Base-by-base conservation (phyloP, 2,888 invertebrate species). In the Drosophila kokeensis region DNA sequence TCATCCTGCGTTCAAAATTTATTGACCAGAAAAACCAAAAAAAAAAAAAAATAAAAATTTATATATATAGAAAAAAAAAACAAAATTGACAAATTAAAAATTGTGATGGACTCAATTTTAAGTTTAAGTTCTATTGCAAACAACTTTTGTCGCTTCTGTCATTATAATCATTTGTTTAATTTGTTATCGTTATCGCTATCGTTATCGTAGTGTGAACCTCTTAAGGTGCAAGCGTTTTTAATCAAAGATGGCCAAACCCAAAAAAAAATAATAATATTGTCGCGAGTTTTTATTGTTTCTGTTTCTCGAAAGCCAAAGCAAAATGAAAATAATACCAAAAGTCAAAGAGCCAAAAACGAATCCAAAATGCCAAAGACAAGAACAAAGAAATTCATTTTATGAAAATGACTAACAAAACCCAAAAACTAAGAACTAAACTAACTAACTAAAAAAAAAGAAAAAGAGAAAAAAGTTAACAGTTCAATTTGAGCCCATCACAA, bases 171-270 rank as follows among this genome's bases (percentile, higher is more conserved):
- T 36, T 69, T 74, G 30, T 48, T 69, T 63, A 62, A 29, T 53
- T 75, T 78, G 60, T 64, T 54, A 62, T 73, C 54, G 50, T 68
- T 67, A 60, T 59, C 60, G 64, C 58, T 72, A 55, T 73, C 59
- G 63, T 69, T 72, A 63, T 62, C 54, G 62, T 65, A 69, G 63
- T 74, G 59, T 69, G 42, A 70, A 73, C 79, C 79, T 75, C 58
- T 75, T 68, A 61, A 55, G 81, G 79, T 84, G 79, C 93, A 93
- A 93, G 93, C 93, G 93, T 93, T 93, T 93, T 93, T 93, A 92
- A 87, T 92, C 93, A 92, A 93, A 91, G 91, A 92, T 83, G 82
- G 76, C 80, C 72, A 53, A 61, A 61, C 65, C 70, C 45, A 61
- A 61, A 62, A 60, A 10, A 53, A 21, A 40, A 21, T 21, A 11